Evolutionary conservation across 2,888 invertebrate genomes (phyloP).

Genomic region (Dryomyza anilis): DNA sequence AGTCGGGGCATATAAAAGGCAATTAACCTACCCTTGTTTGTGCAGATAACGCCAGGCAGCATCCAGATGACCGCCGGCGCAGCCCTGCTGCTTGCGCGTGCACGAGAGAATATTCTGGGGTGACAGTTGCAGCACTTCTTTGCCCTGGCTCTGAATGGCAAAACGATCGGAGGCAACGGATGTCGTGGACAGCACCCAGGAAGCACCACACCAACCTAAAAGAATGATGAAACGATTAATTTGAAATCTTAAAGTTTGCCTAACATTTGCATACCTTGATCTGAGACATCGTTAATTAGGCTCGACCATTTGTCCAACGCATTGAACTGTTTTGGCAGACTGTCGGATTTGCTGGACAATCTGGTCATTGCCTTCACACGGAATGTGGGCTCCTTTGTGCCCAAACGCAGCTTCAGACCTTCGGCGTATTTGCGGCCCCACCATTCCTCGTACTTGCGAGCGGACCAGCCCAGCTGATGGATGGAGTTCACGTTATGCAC

Average conservation of each 20-base stretch:
- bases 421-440: constrained; percentile 82
- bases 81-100: constrained; percentile 79
- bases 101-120: constrained; percentile 89
- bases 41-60: constrained; percentile 89
- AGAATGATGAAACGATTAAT: neutral
- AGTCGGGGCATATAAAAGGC: neutral
- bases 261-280: constrained; percentile 68
- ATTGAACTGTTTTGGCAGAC: constrained; percentile 77
- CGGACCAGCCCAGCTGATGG: constrained; percentile 73
- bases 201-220: constrained; percentile 76
- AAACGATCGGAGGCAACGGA: constrained; percentile 81
- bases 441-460: constrained; percentile 81
- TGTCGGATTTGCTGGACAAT: constrained; percentile 46
- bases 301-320: constrained; percentile 76
- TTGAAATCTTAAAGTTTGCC: neutral
- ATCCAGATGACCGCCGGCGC: constrained; percentile 87
- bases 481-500: constrained; percentile 70
- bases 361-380: constrained; percentile 59
- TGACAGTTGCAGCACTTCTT: constrained; percentile 74
- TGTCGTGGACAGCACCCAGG: constrained; percentile 91
- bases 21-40: constrained; percentile 69
- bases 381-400: constrained; percentile 62
- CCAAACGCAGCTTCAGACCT: constrained; percentile 77
- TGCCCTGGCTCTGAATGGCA: constrained; percentile 83
- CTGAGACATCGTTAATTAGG: constrained; percentile 71